Evolutionary conservation across 1,140 invertebrate genomes (phyloP), one percentile per base, ranked within the genome.

Genomic region (Magallana angulata): DNA sequence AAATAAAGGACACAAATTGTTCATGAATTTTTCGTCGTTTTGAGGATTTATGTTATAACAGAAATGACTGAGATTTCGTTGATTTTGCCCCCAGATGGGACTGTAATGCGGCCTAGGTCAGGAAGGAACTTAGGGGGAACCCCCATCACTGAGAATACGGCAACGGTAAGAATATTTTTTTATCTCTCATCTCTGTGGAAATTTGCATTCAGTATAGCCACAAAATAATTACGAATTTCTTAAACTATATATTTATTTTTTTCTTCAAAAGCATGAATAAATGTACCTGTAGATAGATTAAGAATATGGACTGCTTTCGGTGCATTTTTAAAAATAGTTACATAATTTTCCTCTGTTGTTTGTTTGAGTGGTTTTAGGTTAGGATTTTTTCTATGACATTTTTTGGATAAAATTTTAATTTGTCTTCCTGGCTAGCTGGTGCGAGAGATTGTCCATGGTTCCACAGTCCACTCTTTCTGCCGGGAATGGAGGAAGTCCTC

Each of bases 121-220:
- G 82, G 86, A 36, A 30, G 84, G 80, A 85, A 86, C 24, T 64
- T 91, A 11, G 91, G 91, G 18, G 91, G 91, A 11, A 88, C 88
- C 56, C 91, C 91, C 9, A 91, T 92, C 7, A 86, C 89, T 3
- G 58, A 91, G 24, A 85, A 92, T 64, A 90, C 88, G 12, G 91
- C 91, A 11, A 80, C 90, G 81, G 91, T 92, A 87, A 91, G 88
- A 80, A 12, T 84, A 3, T 57, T 58, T 56, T 24, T 64, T 7
- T 85, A 59, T 57, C 36, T 48, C n/a, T 60, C 11, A 48, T 48
- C 36, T 48, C 36, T 48, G 5, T 48, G 5, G 36, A 48, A 48
- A 48, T 4, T 48, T 48, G 2, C 36, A 48, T 48, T 48, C 36
- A 48, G 5, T 48, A 48, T 48, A 48, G 36, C 36, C 36, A 48